Base-by-base conservation (phyloP, 2,797 vertebrate species). In the Cetoscarus ocellatus region DNA sequence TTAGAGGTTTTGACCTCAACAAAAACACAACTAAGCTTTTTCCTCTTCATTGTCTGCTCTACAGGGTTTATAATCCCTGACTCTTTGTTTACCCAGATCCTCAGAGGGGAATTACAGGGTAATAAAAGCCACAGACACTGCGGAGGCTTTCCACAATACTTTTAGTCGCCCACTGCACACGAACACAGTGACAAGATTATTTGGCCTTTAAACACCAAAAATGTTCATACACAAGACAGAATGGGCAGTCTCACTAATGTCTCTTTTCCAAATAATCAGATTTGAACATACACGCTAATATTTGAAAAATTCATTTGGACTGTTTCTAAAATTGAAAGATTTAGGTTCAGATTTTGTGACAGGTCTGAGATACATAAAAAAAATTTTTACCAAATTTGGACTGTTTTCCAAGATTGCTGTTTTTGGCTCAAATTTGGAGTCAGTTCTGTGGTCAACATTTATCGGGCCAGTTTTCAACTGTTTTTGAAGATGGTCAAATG, bases 31-130 rank as follows among this genome's bases (percentile, higher is more conserved):
- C 76, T 54, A 48, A 82, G 89, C 82, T 84, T 73, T 81, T 79
- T 80, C 79, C 80, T 83, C 62, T 53, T 83, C 81, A 85, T 80
- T 83, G 84, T 91, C 84, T 71, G 69, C 72, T 50, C 66, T 53
- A 63, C 80, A 86, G 49, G 27, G 47, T 73, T 75, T 79, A 85
- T 84, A 87, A 91, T 90, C 86, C 80, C 49, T 18, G 45, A 45
- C 73, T 83, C 79, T 77, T 74, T 27, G 56, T 83, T 85, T 84
- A 34, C 27, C 64, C 38, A 61, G 63, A 75, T 65, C 69, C 80
- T 80, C 90, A 38, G 69, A 1, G 44, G 83, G 83, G 80, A 72
- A 82, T 78, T 70, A 74, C 17, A 15, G 74, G 67, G 58, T 80
- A 84, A 84, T 85, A 75, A 86, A 90, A 86, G 73, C 77, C 15